These are phyloP conservation scores for Drosophila subobscura DNA, from an alignment of 1,140 invertebrate species.

Conservation along the genomic window DNA sequence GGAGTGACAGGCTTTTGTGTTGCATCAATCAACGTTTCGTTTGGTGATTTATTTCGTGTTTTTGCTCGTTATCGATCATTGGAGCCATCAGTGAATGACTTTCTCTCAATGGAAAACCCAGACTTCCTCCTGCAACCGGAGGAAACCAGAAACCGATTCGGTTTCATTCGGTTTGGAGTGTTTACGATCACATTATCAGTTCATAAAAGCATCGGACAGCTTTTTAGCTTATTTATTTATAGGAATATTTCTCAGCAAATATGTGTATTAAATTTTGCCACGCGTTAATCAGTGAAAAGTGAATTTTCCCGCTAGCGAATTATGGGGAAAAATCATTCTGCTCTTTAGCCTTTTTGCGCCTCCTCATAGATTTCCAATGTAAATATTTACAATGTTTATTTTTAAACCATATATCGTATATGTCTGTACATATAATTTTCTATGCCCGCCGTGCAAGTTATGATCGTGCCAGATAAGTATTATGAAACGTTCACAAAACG, in stretches of 20 bases:
- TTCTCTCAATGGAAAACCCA: not conserved
- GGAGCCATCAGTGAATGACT: constrained; percentile 21
- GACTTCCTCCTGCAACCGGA: constrained; percentile 5
- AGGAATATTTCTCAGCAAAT: constrained; percentile 12
- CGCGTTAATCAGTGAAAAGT: not conserved
- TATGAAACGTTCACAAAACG: constrained; percentile 53
- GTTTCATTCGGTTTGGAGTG: constrained; percentile 8
- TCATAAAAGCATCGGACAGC: constrained; percentile 25
- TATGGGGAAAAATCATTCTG: constrained; percentile 37
- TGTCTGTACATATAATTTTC: constrained; percentile 26
- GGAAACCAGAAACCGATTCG: constrained; percentile 17
- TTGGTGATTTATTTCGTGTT: not conserved
- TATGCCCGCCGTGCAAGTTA: constrained; percentile 21
- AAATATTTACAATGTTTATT: constrained; percentile 79
- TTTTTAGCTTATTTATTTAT: constrained; percentile 37
- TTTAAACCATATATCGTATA: constrained; percentile 61
- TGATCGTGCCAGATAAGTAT: constrained; percentile 72
- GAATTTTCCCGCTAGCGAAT: constrained; percentile 22
- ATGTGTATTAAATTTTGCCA: constrained; percentile 19
- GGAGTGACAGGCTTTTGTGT: no score
- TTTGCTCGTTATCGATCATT: constrained; percentile 29
- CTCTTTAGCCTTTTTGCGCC: constrained; percentile 13
- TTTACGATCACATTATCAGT: constrained; percentile 47
- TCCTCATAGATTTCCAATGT: constrained; percentile 60
- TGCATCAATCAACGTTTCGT: not conserved